Evolutionary conservation across 2,797 vertebrate genomes (phyloP).

Genomic region (Brachymystax lenok): DNA sequence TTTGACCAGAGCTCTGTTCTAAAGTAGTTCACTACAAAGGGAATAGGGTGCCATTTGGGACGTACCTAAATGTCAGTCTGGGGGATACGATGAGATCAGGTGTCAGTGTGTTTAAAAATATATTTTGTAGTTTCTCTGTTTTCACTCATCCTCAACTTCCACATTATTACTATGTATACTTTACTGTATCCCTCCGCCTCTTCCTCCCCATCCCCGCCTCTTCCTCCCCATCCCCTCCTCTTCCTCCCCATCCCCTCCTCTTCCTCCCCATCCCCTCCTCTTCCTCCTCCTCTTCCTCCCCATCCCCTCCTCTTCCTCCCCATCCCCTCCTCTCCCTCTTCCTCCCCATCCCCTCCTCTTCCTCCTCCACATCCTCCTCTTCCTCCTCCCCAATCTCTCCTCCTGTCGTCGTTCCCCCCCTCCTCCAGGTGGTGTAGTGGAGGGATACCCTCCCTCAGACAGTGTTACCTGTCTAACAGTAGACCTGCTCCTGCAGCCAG

Average conservation of each 20-base stretch:
- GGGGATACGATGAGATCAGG: background rate
- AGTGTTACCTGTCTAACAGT: conserved; percentile 82
- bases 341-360: accelerated
- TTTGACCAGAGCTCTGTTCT: too few species aligned
- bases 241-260: too few species aligned
- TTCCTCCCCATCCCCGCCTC: too few species aligned
- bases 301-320: too few species aligned
- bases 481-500: conserved; percentile 87
- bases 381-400: too few species aligned
- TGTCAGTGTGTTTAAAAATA: background rate
- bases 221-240: too few species aligned
- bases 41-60: too few species aligned
- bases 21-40: too few species aligned
- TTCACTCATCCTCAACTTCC: background rate
- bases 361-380: background rate
- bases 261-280: too few species aligned
- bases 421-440: conserved; percentile 84
- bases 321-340: too few species aligned
- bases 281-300: background rate
- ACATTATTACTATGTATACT: too few species aligned
- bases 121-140: background rate
- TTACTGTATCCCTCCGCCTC: background rate
- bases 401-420: too few species aligned
- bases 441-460: conserved; percentile 81
- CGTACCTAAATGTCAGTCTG: background rate